Base-by-base conservation (phyloP, 1,140 invertebrate species). In the Leptoteleia sp. region DNA sequence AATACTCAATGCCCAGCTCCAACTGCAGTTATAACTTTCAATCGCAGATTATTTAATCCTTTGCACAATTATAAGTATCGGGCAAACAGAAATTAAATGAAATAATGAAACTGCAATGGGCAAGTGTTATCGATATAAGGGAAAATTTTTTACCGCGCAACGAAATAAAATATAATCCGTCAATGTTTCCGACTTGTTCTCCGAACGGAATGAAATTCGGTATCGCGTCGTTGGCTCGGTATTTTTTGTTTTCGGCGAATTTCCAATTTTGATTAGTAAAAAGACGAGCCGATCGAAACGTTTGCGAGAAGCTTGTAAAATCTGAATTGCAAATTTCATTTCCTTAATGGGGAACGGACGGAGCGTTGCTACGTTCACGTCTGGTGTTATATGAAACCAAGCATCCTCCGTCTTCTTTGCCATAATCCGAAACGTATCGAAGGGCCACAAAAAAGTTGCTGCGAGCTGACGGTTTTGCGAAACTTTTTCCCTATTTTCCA, bases 291-390 rank as follows among this genome's bases (percentile, higher is more conserved):
- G 68, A 79, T 79, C 76, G 76, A 73, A 73, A 64, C 57, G 57
- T 59, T 73, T 64, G 68, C 68, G 67, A 71, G 67, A 57, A 78
- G 67, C 76, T 79, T 70, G 76, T 70, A 68, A 73, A 79, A 79
- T 79, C 62, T 78, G 76, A 78, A 73, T 79, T 79, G 76, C 68
- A 79, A 73, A 79, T 79, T 79, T 79, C 76, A 79, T 79, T 79
- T 79, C 70, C 76, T 79, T 79, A 79, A 79, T 79, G 76, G 68
- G 68, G 48, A 79, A 71, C 59, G 52, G 47, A 68, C 76, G 68
- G 48, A 61, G 68, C 45, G 67, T 35, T 54, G 68, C 76, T 73
- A 42, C 55, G 54, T 62, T 62, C 57, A 64, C 76, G 76, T 70
- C 68, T 70, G 68, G 68, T 79, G 76, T 79, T 79, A 73, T 73